Evolutionary conservation across 2,797 vertebrate genomes (phyloP).

Genomic region (Chaetodon trifasciatus): DNA sequence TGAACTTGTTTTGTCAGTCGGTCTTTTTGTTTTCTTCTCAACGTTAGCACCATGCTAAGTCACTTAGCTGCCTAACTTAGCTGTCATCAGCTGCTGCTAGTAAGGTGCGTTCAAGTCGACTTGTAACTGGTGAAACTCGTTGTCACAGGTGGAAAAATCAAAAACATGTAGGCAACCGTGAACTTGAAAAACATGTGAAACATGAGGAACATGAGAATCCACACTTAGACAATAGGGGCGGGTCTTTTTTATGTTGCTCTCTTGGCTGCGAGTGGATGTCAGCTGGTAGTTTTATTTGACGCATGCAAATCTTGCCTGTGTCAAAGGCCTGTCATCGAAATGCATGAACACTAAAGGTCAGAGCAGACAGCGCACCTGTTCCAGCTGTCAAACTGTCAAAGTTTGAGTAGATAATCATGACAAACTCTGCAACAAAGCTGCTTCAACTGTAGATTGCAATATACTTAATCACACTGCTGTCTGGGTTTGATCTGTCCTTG

Average conservation of each 20-base stretch:
- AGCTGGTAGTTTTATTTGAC: constrained; percentile 29
- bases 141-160: background rate
- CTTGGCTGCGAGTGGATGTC: constrained; percentile 8
- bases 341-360: background rate
- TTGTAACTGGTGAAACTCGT: constrained; percentile 35
- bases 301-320: background rate
- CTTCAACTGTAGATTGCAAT: background rate
- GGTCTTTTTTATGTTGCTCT: constrained; percentile 25
- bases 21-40: background rate
- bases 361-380: background rate
- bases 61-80: constrained; percentile 35
- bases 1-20: background rate
- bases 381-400: background rate
- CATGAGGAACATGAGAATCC: background rate
- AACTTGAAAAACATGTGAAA: background rate
- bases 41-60: constrained; percentile 33
- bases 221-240: constrained; percentile 21
- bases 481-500: constrained; percentile 1
- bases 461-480: background rate
- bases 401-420: background rate
- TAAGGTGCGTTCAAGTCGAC: constrained; percentile 23
- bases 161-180: background rate
- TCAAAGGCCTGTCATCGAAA: background rate
- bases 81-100: constrained; percentile 35
- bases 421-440: background rate